Conservation (phyloP, 2,113 vertebrate genomes). For the Lamprotornis superbus region DNA sequence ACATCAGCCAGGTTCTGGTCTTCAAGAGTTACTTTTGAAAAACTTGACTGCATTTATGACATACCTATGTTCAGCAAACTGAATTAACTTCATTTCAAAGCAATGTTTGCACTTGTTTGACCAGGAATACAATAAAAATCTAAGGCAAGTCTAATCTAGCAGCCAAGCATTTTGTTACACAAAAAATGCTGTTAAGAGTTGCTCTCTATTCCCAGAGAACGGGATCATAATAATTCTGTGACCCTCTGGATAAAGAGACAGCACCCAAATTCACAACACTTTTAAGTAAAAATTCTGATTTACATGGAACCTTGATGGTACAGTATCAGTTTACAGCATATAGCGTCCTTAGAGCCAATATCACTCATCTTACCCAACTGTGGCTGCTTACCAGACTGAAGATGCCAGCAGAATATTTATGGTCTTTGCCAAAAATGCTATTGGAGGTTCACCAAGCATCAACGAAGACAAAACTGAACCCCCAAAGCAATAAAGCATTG, state of each 20-base stretch:
- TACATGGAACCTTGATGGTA: not conserved
- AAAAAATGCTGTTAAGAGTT: not conserved
- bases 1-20: not conserved
- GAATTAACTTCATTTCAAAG: not conserved
- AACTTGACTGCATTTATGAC: not conserved
- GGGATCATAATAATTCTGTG: not conserved
- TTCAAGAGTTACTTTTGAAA: not conserved
- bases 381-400: conserved; percentile 85
- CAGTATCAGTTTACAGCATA: not conserved
- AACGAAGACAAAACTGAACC: conserved; percentile 89
- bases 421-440: conserved; percentile 84
- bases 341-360: not conserved
- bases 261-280: not conserved
- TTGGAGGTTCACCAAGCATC: conserved; percentile 89
- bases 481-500: conserved; percentile 96
- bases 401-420: conserved; percentile 87
- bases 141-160: not conserved
- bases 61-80: not conserved
- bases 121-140: not conserved
- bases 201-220: not conserved
- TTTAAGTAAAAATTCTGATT: not conserved
- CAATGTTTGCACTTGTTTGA: not conserved
- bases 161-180: not conserved
- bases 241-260: not conserved
- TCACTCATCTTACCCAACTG: not conserved